Percentiles rank a stretch among this genome's conserved stretches.
phyloP scores from a whole-genome alignment of 2,888 invertebrate genomes.

The Notodonta dromedarius region DNA sequence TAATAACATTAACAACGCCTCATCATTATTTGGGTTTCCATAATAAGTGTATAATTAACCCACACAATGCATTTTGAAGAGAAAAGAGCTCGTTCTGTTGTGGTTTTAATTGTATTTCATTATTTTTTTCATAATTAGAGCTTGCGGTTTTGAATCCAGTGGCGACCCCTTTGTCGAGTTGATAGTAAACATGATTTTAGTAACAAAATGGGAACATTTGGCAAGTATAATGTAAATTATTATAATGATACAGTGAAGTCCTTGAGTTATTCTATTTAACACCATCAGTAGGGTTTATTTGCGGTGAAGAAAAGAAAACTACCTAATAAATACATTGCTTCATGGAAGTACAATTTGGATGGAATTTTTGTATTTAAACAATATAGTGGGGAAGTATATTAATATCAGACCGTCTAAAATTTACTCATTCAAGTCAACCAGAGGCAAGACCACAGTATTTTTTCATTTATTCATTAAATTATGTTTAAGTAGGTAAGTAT shows the following conservation, averaged over 20 bases:
- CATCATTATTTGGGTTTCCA: conserved; percentile 30
- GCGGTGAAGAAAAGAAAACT: neutral
- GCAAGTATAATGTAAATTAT: conserved; percentile 30
- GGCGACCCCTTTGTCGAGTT: conserved; percentile 44
- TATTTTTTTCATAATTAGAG: conserved; percentile 28
- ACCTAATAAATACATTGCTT: neutral
- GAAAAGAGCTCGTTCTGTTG: conserved; percentile 53
- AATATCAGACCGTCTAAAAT: too few relatives aligned
- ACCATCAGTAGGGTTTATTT: neutral
- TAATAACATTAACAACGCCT: conserved; percentile 22
- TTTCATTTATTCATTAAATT: too few relatives aligned
- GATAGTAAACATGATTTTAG: conserved; percentile 54
- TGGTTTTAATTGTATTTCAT: conserved; percentile 64
- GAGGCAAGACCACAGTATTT: too few relatives aligned
- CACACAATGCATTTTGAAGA: conserved; percentile 39
- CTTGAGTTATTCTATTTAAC: conserved; percentile 12
- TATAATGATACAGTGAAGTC: conserved; percentile 12
- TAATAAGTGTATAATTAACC: conserved; percentile 48
- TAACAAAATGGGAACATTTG: conserved; percentile 45
- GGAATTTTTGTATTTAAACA: neutral
- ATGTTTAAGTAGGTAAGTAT: too few relatives aligned
- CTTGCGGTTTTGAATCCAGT: conserved; percentile 26
- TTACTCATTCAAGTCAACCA: too few relatives aligned
- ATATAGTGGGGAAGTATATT: neutral
- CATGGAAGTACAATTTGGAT: neutral